Conservation (phyloP, 2,888 invertebrate species). For the Tetramorium bicarinatum region DNA sequence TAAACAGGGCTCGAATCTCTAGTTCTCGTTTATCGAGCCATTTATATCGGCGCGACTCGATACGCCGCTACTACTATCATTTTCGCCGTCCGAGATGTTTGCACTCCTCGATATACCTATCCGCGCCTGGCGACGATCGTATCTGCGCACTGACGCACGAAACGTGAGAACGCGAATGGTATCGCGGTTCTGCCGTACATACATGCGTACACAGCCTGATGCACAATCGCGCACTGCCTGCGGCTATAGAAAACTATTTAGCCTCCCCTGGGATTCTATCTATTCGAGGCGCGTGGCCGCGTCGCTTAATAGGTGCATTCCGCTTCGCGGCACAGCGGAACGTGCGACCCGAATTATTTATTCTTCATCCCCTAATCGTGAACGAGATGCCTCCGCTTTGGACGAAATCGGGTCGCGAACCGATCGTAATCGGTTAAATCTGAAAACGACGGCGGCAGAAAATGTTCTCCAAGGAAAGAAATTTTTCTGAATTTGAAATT, state of each 20-base stretch:
- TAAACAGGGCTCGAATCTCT: conserved; percentile 62
- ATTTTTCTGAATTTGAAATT: background rate
- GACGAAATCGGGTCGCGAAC: background rate
- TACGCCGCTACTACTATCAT: conserved; percentile 5
- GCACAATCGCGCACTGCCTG: conserved; percentile 82
- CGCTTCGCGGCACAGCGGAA: conserved; percentile 73
- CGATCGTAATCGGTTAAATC: background rate
- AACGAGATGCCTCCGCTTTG: conserved; percentile 51
- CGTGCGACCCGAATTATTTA: conserved; percentile 69
- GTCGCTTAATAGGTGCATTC: conserved; percentile 78
- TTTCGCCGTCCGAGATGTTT: conserved; percentile 11
- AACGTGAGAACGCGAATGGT: conserved; percentile 78
- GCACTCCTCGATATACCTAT: conserved; percentile 6
- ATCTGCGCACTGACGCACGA: conserved; percentile 50
- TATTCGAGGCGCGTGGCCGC: conserved; percentile 78
- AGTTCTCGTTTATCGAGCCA: conserved; percentile 55
- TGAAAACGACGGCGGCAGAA: background rate
- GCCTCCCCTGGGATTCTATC: conserved; percentile 76
- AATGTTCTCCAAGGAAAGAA: background rate
- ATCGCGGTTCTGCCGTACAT: conserved; percentile 59
- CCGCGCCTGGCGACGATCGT: background rate
- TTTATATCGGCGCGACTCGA: conserved; percentile 52
- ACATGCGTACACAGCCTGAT: conserved; percentile 66
- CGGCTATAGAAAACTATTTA: conserved; percentile 81
- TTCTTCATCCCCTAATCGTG: conserved; percentile 30